Evolutionary conservation across 2,888 invertebrate genomes (phyloP).

Genomic region (Abscondita cerata): DNA sequence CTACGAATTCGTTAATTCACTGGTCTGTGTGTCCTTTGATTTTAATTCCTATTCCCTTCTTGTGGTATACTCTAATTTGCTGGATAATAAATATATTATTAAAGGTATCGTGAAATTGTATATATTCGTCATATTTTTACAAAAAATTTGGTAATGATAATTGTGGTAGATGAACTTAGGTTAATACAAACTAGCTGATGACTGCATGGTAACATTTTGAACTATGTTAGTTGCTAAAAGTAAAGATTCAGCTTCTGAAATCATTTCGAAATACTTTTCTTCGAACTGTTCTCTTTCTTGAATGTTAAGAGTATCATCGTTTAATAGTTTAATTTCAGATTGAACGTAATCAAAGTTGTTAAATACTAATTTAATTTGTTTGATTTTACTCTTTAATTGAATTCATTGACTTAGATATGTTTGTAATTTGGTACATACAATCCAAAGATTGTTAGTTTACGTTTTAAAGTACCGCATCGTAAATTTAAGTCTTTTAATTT

Average conservation of each 20-base stretch:
- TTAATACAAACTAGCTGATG: too few species aligned
- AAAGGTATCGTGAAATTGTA: neutral
- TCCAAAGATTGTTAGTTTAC: too few species aligned
- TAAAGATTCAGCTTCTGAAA: too few species aligned
- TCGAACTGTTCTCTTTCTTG: too few species aligned
- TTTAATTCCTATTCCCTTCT: neutral
- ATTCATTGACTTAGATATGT: too few species aligned
- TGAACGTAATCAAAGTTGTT: neutral
- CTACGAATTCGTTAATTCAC: neutral
- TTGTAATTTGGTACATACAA: too few species aligned
- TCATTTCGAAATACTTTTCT: too few species aligned
- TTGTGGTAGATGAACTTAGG: neutral
- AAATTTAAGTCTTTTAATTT: too few species aligned
- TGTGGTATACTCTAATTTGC: neutral
- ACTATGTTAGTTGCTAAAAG: neutral
- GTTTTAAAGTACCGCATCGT: too few species aligned
- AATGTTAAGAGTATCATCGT: too few species aligned
- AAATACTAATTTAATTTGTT: conserved; percentile 2
- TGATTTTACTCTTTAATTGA: neutral
- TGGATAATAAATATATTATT: neutral
- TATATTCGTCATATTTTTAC: too few species aligned
- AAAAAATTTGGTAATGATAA: neutral
- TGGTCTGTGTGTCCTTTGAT: neutral
- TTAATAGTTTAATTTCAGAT: neutral
- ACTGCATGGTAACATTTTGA: too few species aligned